A percentile compares a stretch with the other conserved stretches of the same genome.
Evolutionary conservation across 2,888 invertebrate genomes (phyloP).

Genomic region (Trissoscelio sp.): DNA sequence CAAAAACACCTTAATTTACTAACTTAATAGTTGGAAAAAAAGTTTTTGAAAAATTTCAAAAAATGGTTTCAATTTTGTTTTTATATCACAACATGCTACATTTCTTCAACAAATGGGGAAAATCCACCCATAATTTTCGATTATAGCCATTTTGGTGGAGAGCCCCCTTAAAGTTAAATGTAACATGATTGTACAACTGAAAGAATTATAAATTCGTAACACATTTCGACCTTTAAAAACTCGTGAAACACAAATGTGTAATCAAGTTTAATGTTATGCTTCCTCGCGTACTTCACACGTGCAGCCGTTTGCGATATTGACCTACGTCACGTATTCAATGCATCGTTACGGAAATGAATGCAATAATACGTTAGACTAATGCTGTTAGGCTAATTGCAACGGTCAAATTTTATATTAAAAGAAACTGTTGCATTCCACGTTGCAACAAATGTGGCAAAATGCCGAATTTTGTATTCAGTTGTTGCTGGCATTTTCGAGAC

Average conservation of each 20-base stretch:
- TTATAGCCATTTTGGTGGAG: too few relatives aligned
- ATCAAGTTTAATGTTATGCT: constrained; percentile 34
- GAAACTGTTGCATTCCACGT: constrained; percentile 11
- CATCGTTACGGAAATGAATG: constrained; percentile 38
- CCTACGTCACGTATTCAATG: constrained; percentile 45
- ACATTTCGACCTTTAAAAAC: constrained; percentile 20
- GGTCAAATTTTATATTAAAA: constrained; percentile 39
- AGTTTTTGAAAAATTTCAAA: too few relatives aligned
- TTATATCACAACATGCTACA: too few relatives aligned
- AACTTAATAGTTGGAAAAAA: too few relatives aligned
- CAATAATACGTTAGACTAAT: constrained; percentile 47
- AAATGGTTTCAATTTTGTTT: too few relatives aligned
- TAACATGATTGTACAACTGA: neutral
- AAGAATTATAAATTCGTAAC: constrained; percentile 15
- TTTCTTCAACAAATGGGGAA: too few relatives aligned
- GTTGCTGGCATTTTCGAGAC: neutral
- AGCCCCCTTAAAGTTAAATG: too few relatives aligned
- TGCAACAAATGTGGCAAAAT: constrained; percentile 22
- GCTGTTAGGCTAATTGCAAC: constrained; percentile 28
- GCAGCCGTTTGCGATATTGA: constrained; percentile 30
- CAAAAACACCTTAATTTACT: too few relatives aligned
- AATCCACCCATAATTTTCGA: too few relatives aligned
- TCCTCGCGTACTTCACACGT: constrained; percentile 27
- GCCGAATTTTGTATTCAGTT: constrained; percentile 26
- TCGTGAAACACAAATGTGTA: constrained; percentile 26